Percentiles rank a stretch among this genome's conserved stretches.
Conservation (phyloP, 2,797 vertebrate genomes). For the Characodon lateralis region DNA sequence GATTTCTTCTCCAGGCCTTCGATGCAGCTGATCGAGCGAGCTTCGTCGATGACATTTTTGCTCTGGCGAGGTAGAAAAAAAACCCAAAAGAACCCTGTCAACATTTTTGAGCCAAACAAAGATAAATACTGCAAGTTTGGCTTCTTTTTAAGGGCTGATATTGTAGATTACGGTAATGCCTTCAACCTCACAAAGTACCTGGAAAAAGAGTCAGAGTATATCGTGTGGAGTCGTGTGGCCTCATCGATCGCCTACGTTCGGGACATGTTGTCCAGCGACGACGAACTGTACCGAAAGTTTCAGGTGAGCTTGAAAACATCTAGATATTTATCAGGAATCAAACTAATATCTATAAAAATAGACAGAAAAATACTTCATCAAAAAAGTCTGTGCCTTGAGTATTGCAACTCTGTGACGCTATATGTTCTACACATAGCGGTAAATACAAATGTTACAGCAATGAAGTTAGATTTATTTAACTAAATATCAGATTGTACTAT, state of each 20-base stretch:
- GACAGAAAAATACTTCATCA: not conserved
- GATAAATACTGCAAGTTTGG: not conserved
- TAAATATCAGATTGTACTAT: not conserved
- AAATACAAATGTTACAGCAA: not conserved
- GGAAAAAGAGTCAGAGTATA: conserved; percentile 82
- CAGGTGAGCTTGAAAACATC: conserved; percentile 78
- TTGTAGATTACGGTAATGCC: conserved; percentile 82
- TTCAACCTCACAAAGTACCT: conserved; percentile 89
- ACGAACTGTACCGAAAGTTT: conserved; percentile 80
- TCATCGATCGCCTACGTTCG: conserved; percentile 86
- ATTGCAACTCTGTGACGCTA: not conserved
- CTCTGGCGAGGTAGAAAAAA: conserved; percentile 87
- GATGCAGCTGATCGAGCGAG: conserved; percentile 86
- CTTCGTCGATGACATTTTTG: conserved; percentile 92
- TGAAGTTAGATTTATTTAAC: not conserved
- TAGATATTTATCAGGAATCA: not conserved
- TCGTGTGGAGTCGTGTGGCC: conserved; percentile 87
- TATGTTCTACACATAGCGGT: not conserved
- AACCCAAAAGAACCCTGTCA: not conserved
- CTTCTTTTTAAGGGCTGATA: conserved; percentile 79
- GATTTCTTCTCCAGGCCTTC: conserved; percentile 63
- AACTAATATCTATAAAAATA: not conserved
- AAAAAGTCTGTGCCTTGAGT: not conserved
- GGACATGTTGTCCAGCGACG: conserved; percentile 86
- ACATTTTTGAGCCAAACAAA: not conserved